phyloP scores from a whole-genome alignment of 2,888 invertebrate species.

The Melanophora roralis region DNA sequence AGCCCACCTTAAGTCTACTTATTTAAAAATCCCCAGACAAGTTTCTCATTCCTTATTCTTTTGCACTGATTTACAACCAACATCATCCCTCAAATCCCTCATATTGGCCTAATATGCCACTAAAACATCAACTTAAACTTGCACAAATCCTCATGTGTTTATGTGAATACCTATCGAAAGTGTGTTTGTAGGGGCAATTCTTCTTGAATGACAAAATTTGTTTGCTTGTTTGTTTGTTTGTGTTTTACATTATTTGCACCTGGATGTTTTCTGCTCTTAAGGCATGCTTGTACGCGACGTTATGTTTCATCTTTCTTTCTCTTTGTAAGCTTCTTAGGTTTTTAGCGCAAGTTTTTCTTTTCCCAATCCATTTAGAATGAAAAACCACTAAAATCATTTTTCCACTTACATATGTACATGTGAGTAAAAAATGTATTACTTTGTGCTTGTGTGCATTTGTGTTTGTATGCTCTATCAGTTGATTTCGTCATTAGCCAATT shows the following conservation, averaged over 20 bases:
- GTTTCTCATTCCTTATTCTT: neutral
- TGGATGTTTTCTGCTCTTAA: constrained; percentile 2
- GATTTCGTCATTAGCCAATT: constrained; percentile 63
- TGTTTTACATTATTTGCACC: constrained; percentile 38
- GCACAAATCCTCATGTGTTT: neutral
- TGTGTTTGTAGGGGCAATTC: neutral
- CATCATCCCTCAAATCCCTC: constrained; percentile 18
- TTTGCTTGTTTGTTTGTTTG: no score
- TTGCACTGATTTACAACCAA: constrained; percentile 10
- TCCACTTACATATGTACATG: neutral
- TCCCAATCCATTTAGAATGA: neutral
- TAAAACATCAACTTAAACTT: constrained; percentile 29
- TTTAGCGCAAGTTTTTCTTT: neutral
- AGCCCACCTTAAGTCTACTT: neutral
- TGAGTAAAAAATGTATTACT: no score
- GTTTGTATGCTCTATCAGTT: constrained; percentile 6
- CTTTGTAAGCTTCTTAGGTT: neutral
- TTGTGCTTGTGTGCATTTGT: neutral
- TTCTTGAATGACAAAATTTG: constrained; percentile 22
- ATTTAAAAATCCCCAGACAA: neutral
- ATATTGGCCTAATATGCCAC: constrained; percentile 40
- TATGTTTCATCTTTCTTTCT: neutral
- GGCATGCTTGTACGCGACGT: neutral
- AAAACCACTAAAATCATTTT: constrained; percentile 37
- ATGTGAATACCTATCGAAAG: neutral